Base-by-base conservation (phyloP, 2,888 invertebrate genomes). In the Keiferia lycopersicella region DNA sequence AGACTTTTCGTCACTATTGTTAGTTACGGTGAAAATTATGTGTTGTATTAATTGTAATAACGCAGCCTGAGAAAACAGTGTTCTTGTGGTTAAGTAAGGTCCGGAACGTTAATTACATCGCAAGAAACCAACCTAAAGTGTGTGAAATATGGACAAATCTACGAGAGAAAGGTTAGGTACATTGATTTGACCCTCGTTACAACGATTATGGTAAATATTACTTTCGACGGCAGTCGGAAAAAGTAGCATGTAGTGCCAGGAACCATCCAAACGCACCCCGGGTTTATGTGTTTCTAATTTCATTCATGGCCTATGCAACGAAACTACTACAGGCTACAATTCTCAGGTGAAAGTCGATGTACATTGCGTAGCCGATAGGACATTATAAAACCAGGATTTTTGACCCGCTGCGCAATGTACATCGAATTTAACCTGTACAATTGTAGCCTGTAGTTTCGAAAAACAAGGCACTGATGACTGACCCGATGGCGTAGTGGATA, bases 1-100 rank as follows among this genome's bases (percentile, higher is more conserved):
- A 45, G 39, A 45, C 60, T 60, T 60, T 45, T 41, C 59, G 26
- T 45, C 45, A 45, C 60, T 39, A 20, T 45, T 34, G 34, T 34
- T 38, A n/a, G 58, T 60, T n/a, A 41, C 45, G 14, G 16, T 20
- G 41, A 60, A 45, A 45, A 60, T 48, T 26, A 45, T 60, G n/a
- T 22, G 45, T 14, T 45, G 8, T n/a, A 26, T 45, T 20, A 60
- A 14, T 45, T 60, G 22, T 60, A 41, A 60, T 8, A 60, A 26
- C n/a, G 26, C 20, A 11, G 60, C 60, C 2, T 60, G 60, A 22
- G 45, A 60, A 39, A 20, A 34, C n/a, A 14, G n/a, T 16, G 30
- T 56, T 56, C 53, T 53, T 53, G 26, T 30, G 6, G n/a, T 30
- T n/a, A 53, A 26, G n/a, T 53, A 53, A n/a, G 14, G 53, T 45